Conservation (phyloP, 2,888 invertebrate species). For the Hermodice carunculata region DNA sequence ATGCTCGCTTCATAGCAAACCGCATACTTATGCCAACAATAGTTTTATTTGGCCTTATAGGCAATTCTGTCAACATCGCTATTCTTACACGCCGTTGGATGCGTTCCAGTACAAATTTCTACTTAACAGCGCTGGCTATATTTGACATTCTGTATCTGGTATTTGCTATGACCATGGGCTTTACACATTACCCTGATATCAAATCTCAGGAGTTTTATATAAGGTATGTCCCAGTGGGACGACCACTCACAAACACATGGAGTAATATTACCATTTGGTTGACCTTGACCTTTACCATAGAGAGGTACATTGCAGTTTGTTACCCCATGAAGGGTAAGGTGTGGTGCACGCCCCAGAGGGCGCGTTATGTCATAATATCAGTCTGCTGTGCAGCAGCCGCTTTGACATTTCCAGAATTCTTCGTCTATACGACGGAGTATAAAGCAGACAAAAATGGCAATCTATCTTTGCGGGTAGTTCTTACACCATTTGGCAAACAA, state of each 20-base stretch:
- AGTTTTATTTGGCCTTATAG: conserved; percentile 57
- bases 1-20: conserved; percentile 52
- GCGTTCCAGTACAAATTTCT: conserved; percentile 70
- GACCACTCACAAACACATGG: conserved; percentile 78
- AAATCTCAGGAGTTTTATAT: conserved; percentile 6
- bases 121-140: conserved; percentile 80
- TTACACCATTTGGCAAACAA: conserved; percentile 1
- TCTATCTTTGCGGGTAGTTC: not conserved
- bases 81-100: conserved; percentile 63
- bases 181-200: conserved; percentile 22
- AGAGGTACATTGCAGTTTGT: conserved; percentile 82
- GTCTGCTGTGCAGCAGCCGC: conserved; percentile 76
- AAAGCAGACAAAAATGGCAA: conserved; percentile 5
- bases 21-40: conserved; percentile 57
- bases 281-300: conserved; percentile 82
- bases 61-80: conserved; percentile 63
- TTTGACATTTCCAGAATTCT: conserved; percentile 77
- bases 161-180: conserved; percentile 69
- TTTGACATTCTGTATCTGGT: conserved; percentile 80
- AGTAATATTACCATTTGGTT: conserved; percentile 81
- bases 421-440: too few relatives aligned
- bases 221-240: conserved; percentile 70
- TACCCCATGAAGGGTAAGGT: conserved; percentile 80
- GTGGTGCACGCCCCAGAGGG: conserved; percentile 79
- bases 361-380: conserved; percentile 76